Conservation (phyloP, 1,140 invertebrate species). For the Helicoverpa zea region DNA sequence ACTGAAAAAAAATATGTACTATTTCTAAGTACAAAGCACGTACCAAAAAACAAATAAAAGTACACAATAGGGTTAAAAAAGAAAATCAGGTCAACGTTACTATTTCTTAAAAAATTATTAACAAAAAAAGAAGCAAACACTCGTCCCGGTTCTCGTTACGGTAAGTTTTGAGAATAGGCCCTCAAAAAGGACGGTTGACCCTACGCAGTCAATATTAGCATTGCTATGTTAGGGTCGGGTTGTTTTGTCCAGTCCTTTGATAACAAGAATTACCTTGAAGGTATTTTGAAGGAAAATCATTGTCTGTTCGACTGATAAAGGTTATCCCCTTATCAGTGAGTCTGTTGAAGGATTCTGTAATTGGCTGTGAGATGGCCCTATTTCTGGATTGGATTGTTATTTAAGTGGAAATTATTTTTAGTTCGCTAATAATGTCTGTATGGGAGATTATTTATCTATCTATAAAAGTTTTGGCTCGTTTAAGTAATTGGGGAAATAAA, state of each 20-base stretch:
- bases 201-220: conserved; percentile 50
- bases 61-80: too few species aligned
- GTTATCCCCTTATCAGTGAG: neutral
- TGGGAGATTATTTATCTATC: too few species aligned
- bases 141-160: neutral
- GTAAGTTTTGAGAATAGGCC: conserved; percentile 13
- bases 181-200: conserved; percentile 22
- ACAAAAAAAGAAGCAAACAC: conserved; percentile 1
- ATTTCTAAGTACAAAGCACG: too few species aligned
- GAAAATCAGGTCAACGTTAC: too few species aligned
- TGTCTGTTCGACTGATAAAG: conserved; percentile 16
- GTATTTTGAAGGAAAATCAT: conserved; percentile 24
- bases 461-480: too few species aligned
- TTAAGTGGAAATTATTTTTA: too few species aligned
- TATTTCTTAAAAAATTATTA: too few species aligned
- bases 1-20: too few species aligned
- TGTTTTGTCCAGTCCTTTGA: conserved; percentile 49
- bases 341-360: neutral
- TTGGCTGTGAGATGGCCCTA: neutral
- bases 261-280: conserved; percentile 45
- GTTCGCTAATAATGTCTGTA: too few species aligned
- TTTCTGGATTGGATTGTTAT: too few species aligned
- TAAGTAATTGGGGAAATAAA: too few species aligned
- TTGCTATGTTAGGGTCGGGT: conserved; percentile 38
- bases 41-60: too few species aligned